Evolutionary conservation across 2,113 vertebrate genomes (phyloP).

Genomic region (Asarcornis scutulata): DNA sequence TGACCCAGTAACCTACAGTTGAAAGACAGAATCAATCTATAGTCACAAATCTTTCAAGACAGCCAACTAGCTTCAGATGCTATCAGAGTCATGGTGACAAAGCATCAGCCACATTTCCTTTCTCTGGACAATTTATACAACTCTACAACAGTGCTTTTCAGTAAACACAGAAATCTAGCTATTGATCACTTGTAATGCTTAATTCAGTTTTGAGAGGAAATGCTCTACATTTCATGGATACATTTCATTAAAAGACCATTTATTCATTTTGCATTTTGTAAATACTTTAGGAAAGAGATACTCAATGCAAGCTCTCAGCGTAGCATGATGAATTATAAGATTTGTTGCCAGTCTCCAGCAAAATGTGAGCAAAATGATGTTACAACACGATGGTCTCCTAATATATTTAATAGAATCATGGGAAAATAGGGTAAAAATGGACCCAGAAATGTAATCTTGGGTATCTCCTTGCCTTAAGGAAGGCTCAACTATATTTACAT

Average conservation of each 20-base stretch:
- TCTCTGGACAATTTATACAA: not conserved
- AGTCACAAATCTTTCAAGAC: not conserved
- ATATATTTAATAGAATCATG: not conserved
- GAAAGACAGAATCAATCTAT: not conserved
- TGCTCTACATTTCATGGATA: conserved; percentile 37
- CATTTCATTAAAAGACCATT: conserved; percentile 61
- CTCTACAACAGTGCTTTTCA: not conserved
- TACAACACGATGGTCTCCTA: not conserved
- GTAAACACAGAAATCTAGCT: conserved; percentile 35
- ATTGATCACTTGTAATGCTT: conserved; percentile 48
- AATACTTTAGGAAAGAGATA: conserved; percentile 31
- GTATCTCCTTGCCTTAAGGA: not conserved
- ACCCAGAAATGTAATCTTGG: not conserved
- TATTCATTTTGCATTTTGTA: conserved; percentile 48
- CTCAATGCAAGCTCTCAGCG: not conserved
- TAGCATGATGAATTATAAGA: not conserved
- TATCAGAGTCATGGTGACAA: not conserved
- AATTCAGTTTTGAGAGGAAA: conserved; percentile 54
- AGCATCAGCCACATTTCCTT: not conserved
- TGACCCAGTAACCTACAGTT: not conserved
- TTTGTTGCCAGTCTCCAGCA: not conserved
- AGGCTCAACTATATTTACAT: not conserved
- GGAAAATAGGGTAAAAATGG: not conserved
- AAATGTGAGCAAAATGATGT: not conserved
- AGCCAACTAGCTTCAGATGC: not conserved